Evolutionary conservation across 2,888 invertebrate species (phyloP).

Genomic region (Cerceris ruficornis): DNA sequence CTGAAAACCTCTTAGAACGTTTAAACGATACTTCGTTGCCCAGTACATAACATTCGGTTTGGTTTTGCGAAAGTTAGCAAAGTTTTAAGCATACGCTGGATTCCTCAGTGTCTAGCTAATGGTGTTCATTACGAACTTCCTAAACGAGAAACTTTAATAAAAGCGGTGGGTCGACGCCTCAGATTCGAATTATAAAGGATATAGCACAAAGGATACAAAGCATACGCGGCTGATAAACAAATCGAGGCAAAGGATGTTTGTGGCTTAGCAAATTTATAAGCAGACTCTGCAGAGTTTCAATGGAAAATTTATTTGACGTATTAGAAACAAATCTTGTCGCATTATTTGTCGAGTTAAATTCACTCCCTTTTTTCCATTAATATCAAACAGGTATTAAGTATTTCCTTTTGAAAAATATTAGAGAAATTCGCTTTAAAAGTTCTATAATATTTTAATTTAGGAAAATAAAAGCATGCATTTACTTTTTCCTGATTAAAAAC

Average conservation of each 20-base stretch:
- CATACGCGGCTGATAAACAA: neutral
- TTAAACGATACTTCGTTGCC: neutral
- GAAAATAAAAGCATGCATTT: too few relatives aligned
- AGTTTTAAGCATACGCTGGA: neutral
- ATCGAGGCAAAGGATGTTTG: neutral
- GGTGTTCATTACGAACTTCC: constrained; percentile 1
- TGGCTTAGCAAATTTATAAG: too few relatives aligned
- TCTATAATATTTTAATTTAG: too few relatives aligned
- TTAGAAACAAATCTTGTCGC: too few relatives aligned
- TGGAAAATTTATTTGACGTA: too few relatives aligned
- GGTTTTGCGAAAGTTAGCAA: neutral
- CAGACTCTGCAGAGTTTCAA: too few relatives aligned
- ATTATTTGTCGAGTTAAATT: too few relatives aligned
- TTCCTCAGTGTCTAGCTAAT: neutral
- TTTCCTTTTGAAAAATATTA: too few relatives aligned
- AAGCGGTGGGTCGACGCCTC: neutral
- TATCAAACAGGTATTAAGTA: too few relatives aligned
- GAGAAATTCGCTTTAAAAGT: too few relatives aligned
- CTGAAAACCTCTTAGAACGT: neutral
- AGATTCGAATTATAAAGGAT: neutral
- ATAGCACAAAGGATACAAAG: neutral
- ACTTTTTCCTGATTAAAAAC: too few relatives aligned
- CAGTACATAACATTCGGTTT: neutral
- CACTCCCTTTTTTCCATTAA: too few relatives aligned
- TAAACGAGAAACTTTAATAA: constrained; percentile 5